phyloP scores from a whole-genome alignment of 2,113 vertebrate genomes.

The Puma concolor region DNA sequence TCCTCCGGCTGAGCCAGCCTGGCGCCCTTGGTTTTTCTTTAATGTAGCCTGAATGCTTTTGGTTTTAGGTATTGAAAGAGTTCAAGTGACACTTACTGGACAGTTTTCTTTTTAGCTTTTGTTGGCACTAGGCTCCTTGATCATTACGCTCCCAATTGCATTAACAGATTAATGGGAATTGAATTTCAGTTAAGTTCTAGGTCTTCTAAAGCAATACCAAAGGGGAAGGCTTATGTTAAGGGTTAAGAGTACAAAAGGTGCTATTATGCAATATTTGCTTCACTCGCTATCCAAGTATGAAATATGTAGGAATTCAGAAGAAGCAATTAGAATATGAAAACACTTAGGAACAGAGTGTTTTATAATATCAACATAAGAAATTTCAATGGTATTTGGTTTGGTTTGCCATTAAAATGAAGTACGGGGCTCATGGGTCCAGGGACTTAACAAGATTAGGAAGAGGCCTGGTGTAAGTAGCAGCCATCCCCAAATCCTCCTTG shows the following conservation, averaged over 20 bases:
- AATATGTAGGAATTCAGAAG: neutral
- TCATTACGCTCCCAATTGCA: neutral
- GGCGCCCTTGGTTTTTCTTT: neutral
- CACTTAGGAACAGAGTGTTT: neutral
- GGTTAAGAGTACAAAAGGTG: neutral
- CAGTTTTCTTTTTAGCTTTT: slow-evolving; percentile 13
- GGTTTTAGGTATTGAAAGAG: neutral
- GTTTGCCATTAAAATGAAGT: neutral
- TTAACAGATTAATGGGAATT: slow-evolving; percentile 18
- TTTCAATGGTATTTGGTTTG: too few relatives aligned
- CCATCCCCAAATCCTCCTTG: neutral
- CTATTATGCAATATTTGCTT: slow-evolving; percentile 38
- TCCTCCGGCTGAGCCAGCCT: too few relatives aligned
- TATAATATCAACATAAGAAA: too few relatives aligned
- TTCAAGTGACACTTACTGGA: neutral
- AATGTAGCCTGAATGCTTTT: neutral
- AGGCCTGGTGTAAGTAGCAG: neutral
- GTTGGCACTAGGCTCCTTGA: neutral
- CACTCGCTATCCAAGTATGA: slow-evolving; percentile 35
- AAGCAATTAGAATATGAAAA: neutral
- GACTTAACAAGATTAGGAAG: neutral
- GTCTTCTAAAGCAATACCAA: slow-evolving; percentile 24
- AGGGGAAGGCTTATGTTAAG: neutral
- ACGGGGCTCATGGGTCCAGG: neutral
- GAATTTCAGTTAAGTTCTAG: slow-evolving; percentile 56